phyloP scores from a whole-genome alignment of 2,113 vertebrate species.

The Petrocephalus zakoni region DNA sequence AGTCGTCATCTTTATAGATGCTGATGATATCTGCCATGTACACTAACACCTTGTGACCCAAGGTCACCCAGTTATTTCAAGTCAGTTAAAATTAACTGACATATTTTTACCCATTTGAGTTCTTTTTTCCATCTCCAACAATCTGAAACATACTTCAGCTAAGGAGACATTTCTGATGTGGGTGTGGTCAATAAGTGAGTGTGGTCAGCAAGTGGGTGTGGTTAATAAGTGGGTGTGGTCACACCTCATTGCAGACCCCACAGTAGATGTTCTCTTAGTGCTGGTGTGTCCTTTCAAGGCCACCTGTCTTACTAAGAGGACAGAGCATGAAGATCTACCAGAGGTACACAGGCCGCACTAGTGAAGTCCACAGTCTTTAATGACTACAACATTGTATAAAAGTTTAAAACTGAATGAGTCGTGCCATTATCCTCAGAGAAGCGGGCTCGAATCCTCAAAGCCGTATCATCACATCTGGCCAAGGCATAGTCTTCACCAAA shows the following conservation, averaged over 20 bases:
- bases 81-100: not conserved
- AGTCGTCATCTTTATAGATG: not conserved
- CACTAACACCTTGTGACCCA: not conserved
- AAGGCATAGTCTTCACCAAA: not conserved
- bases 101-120: not conserved
- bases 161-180: not conserved
- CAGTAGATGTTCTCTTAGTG: not conserved
- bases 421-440: not conserved
- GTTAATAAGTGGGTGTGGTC: not conserved
- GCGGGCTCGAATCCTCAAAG: conserved; percentile 9
- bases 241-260: not conserved
- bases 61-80: not conserved
- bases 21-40: not conserved
- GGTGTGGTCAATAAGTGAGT: not conserved
- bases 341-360: not conserved
- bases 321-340: not conserved
- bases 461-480: not conserved
- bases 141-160: not conserved
- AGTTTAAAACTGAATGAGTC: not conserved
- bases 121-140: not conserved
- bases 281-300: not conserved
- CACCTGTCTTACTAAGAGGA: not conserved
- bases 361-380: not conserved
- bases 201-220: not conserved
- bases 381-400: not conserved